Evolutionary conservation across 2,888 invertebrate species (phyloP), one percentile per base, ranked within the genome.

Genomic region (Latrodectus elegans): DNA sequence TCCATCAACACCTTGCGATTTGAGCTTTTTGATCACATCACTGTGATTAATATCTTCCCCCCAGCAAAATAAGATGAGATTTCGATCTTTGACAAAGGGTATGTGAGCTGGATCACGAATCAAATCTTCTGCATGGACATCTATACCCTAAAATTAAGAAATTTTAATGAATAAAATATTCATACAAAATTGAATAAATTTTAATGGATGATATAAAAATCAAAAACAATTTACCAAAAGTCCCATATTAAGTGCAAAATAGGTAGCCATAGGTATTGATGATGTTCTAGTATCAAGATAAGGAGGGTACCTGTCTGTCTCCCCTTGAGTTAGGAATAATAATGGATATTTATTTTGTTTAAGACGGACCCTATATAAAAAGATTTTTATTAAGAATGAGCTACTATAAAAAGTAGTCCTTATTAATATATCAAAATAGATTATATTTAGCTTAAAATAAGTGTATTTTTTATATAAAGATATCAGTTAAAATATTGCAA

Each of bases 321-420:
- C 93, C 0, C 96, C 96, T 91, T 97, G 95, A 8, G 98, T 98
- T 89, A 99, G 93, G 92, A 99, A 98, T 94, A 99, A 95, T 11
- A 99, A 97, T 0, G 99, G 99, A 93, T 97, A 99, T 91, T 96
- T 96, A 93, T 99, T 99, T 93, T 99, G 99, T 91, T 99, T 99
- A 90, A 96, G 93, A 49, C 97, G 94, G 90, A 99, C 94, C 93
- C 94, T 94, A 90, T 22, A 91, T 90, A 72, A 68, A 80, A 77
- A 70, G 38, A 38, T 38, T 38, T 38, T 38, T 6, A 38, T 38
- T 38, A 38, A 38, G 4, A 38, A 38, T 38, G 4, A 4, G 4
- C 4, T 38, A 38, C 38, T 38, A 0, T 38, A 38, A 38, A 38
- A 38, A 38, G 6, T 38, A 38, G 38, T 38, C 38, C 38, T 38